Base-by-base conservation (phyloP, 2,113 vertebrate species). In the Calidris pygmaea region DNA sequence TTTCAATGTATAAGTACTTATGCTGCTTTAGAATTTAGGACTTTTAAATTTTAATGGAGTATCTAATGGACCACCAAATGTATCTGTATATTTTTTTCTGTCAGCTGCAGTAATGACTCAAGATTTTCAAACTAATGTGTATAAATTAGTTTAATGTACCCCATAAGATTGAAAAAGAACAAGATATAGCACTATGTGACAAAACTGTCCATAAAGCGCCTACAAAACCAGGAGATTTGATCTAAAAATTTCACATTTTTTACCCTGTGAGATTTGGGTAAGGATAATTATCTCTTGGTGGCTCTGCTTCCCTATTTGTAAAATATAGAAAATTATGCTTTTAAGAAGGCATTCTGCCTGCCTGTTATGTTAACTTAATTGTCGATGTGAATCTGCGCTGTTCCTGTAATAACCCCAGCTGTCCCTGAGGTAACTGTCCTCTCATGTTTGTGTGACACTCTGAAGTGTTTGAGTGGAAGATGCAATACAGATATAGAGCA, bases 381-480 rank as follows among this genome's bases (percentile, higher is more conserved):
- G 72, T 56, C 1, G 0, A 1, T 21, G 17, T 84, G 63, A 63
- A 71, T 60, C n/a, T 77, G 27, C 0, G 2, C 47, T 72, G 23
- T 26, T 66, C 35, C 32, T 74, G 19, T 23, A 37, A 45, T 53
- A 45, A 4, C 22, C 16, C 10, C 45, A 8, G 43, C 53, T 27
- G 29, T 26, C 17, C 10, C 6, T 1, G n/a, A 1, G 0, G 22
- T 48, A 45, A 47, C 7, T 2, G 10, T 35, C 76, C 30, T 27
- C 50, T 85, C 70, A 41, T 26, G 0, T 43, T 62, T 24, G 35
- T 6, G 30, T 35, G 43, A 52, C 20, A 2, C 24, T 34, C 32
- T 34, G 24, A 71, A 63, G 26, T 8, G 35, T 27, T 32, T 30
- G 68, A 52, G 72, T 48, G 55, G 19, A 81, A 89, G 59, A n/a